phyloP scores from a whole-genome alignment of 2,113 vertebrate species.

The Sigmodon hispidus region DNA sequence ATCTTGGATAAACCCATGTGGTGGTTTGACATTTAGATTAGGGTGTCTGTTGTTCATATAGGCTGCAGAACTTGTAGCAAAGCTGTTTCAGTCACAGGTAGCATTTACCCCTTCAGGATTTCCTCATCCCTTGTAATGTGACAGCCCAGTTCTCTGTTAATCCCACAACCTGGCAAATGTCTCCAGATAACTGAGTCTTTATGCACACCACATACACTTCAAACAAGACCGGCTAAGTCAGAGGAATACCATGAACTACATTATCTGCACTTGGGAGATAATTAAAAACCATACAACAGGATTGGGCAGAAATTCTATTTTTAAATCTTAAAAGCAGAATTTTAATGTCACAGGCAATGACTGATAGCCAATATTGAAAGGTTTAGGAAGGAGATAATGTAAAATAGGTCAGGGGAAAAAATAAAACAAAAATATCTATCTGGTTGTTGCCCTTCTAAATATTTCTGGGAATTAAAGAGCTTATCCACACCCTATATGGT shows the following conservation, averaged over 20 bases:
- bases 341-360: constrained; percentile 2
- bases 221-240: background rate
- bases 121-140: background rate
- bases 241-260: constrained; percentile 22
- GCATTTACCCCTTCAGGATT: background rate
- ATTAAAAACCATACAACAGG: background rate
- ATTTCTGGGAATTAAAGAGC: constrained; percentile 7
- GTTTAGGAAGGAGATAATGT: background rate
- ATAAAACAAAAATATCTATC: background rate
- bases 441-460: background rate
- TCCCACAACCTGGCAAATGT: background rate
- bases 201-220: background rate
- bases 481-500: background rate
- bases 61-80: background rate
- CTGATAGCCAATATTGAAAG: background rate
- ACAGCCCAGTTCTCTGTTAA: background rate
- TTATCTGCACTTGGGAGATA: background rate
- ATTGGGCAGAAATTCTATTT: background rate
- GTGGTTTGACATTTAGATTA: background rate
- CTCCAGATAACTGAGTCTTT: background rate
- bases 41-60: background rate
- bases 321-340: constrained; percentile 5
- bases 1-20: background rate
- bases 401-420: background rate
- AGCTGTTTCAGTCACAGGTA: background rate